phyloP scores from a whole-genome alignment of 2,888 invertebrate genomes.

The Disparrhopalites patrizii region DNA sequence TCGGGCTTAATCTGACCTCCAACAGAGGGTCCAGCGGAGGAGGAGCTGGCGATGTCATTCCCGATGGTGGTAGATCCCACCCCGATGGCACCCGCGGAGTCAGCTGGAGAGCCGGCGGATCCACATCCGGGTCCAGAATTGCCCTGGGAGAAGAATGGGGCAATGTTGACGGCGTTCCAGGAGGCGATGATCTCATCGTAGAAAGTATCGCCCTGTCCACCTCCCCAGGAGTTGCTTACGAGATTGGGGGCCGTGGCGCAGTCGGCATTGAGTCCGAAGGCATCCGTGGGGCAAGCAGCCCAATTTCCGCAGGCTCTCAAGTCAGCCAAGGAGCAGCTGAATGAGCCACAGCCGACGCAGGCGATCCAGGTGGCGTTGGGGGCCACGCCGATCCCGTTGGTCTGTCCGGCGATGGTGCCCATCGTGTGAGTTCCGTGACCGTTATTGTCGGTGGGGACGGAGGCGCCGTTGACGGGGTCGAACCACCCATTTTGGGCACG shows the following conservation, averaged over 20 bases:
- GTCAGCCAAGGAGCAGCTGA: conserved; percentile 11
- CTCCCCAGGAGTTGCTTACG: conserved; percentile 28
- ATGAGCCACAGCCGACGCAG: conserved; percentile 17
- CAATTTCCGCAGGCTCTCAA: conserved; percentile 17
- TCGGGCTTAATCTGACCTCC: conserved; percentile 22
- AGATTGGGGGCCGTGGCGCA: conserved; percentile 27
- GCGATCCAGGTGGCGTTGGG: conserved; percentile 19
- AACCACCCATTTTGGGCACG: conserved; percentile 17
- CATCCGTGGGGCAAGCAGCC: conserved; percentile 21
- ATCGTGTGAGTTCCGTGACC: conserved; percentile 29
- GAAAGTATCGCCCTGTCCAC: conserved; percentile 18
- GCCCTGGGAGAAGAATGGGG: conserved; percentile 23
- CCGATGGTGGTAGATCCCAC: conserved; percentile 18
- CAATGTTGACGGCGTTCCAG: conserved; percentile 17
- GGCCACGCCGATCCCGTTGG: conserved; percentile 27
- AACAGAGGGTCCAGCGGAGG: conserved; percentile 20
- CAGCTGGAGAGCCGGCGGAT: conserved; percentile 22
- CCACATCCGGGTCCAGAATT: conserved; percentile 24
- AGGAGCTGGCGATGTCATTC: conserved; percentile 7
- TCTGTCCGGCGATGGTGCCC: conserved; percentile 9
- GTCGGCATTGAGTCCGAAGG: conserved; percentile 1
- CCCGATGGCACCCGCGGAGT: conserved; percentile 7
- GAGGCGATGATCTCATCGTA: conserved; percentile 13
- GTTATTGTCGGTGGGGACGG: conserved; percentile 2
- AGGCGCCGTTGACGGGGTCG: conserved; percentile 5